phyloP scores from a whole-genome alignment of 2,888 invertebrate genomes.

The Ectemnius cavifrons region DNA sequence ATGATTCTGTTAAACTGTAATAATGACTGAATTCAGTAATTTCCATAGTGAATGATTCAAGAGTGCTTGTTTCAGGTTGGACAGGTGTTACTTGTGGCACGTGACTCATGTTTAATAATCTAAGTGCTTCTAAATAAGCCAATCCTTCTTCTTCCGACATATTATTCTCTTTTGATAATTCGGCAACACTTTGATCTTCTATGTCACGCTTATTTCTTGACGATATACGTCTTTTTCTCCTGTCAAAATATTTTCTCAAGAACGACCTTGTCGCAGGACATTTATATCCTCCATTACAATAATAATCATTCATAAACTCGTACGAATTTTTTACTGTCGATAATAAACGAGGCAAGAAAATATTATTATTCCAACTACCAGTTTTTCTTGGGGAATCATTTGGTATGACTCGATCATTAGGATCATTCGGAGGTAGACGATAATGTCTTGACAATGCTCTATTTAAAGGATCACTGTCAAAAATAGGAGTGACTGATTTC shows the following conservation, averaged over 20 bases:
- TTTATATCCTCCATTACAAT: background rate
- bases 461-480: background rate
- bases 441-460: background rate
- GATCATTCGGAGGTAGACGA: too few species aligned
- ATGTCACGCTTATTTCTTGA: background rate
- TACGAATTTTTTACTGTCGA: background rate
- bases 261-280: slow-evolving; percentile 18
- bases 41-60: too few species aligned
- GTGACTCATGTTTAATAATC: slow-evolving; percentile 7
- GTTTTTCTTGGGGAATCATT: too few species aligned
- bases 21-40: too few species aligned
- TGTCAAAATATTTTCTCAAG: slow-evolving; percentile 16
- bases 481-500: slow-evolving; percentile 32
- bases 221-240: background rate
- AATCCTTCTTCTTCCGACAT: background rate
- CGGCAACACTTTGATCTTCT: background rate
- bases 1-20: too few species aligned
- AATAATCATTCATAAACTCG: background rate
- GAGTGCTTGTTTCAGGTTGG: too few species aligned
- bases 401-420: too few species aligned
- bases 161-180: background rate
- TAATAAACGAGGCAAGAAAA: slow-evolving; percentile 23
- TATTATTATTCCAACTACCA: slow-evolving; percentile 19
- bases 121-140: background rate
- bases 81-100: too few species aligned